Percentiles rank a stretch among this genome's conserved stretches.
phyloP scores from a whole-genome alignment of 1,140 invertebrate genomes.

The Temnothorax nylanderi region DNA sequence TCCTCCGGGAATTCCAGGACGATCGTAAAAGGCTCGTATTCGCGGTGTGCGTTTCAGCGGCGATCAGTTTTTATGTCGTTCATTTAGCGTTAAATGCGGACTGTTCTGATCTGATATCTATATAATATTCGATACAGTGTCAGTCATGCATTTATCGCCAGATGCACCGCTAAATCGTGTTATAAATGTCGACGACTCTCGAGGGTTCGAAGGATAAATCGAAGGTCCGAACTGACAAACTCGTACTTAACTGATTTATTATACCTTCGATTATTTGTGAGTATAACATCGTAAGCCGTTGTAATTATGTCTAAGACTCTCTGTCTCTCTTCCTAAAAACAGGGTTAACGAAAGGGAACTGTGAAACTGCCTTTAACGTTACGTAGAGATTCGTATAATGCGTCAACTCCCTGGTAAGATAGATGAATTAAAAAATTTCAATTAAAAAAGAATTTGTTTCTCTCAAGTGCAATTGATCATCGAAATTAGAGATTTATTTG shows the following conservation, averaged over 20 bases:
- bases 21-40: slow-evolving; percentile 14
- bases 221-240: slow-evolving; percentile 76
- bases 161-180: slow-evolving; percentile 24
- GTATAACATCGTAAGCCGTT: slow-evolving; percentile 45
- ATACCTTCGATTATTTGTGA: slow-evolving; percentile 30
- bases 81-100: slow-evolving; percentile 30
- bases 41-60: not conserved
- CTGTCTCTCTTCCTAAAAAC: slow-evolving; percentile 68
- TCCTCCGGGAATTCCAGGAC: slow-evolving; percentile 64
- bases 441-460: not conserved
- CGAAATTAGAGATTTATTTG: not conserved
- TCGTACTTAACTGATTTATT: slow-evolving; percentile 67
- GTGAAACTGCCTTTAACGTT: slow-evolving; percentile 75
- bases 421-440: slow-evolving; percentile 32
- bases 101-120: slow-evolving; percentile 6
- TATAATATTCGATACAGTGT: not conserved
- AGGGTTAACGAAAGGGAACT: slow-evolving; percentile 74
- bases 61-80: not conserved
- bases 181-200: slow-evolving; percentile 1
- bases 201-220: slow-evolving; percentile 67
- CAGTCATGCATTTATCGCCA: slow-evolving; percentile 50
- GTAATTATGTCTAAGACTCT: slow-evolving; percentile 58
- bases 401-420: slow-evolving; percentile 12
- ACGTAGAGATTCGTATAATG: slow-evolving; percentile 53
- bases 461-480: not conserved